Conservation (phyloP, 2,888 invertebrate species). For the Sipunculus nudus region DNA sequence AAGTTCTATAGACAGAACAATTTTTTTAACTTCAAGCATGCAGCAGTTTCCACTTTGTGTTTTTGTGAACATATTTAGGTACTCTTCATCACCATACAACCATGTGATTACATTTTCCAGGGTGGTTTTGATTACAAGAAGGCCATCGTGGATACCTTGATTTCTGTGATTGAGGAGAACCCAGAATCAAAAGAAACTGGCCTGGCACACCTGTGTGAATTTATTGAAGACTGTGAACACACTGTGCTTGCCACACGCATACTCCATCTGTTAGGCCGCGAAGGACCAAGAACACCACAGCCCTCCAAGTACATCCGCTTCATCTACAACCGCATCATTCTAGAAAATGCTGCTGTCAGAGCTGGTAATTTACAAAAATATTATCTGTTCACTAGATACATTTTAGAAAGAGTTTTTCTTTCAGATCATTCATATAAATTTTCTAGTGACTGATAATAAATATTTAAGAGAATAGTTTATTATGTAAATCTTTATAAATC, state of each 20-base stretch:
- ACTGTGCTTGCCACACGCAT: constrained; percentile 95
- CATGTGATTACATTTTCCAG: too few relatives aligned
- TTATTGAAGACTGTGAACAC: constrained; percentile 99
- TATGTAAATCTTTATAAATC: too few relatives aligned
- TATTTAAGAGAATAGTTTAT: too few relatives aligned
- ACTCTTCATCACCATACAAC: too few relatives aligned
- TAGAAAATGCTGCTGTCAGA: constrained; percentile 94
- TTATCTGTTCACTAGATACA: too few relatives aligned
- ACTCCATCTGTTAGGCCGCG: constrained; percentile 92
- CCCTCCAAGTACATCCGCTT: constrained; percentile 80
- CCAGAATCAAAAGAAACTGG: constrained; percentile 96
- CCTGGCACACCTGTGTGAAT: constrained; percentile 96
- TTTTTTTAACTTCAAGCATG: too few relatives aligned
- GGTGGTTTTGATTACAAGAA: constrained; percentile 97
- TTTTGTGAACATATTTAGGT: too few relatives aligned
- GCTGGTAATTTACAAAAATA: constrained; percentile 72
- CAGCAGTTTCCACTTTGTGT: too few relatives aligned
- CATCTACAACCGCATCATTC: constrained; percentile 82
- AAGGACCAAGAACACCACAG: constrained; percentile 94
- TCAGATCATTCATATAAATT: too few relatives aligned
- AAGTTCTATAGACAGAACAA: too few relatives aligned
- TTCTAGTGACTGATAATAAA: too few relatives aligned
- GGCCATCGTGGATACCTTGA: constrained; percentile 97
- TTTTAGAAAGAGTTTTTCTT: too few relatives aligned
- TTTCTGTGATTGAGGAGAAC: constrained; percentile 96